Evolutionary conservation across 2,113 vertebrate genomes (phyloP).

Genomic region (Panurus biarmicus): DNA sequence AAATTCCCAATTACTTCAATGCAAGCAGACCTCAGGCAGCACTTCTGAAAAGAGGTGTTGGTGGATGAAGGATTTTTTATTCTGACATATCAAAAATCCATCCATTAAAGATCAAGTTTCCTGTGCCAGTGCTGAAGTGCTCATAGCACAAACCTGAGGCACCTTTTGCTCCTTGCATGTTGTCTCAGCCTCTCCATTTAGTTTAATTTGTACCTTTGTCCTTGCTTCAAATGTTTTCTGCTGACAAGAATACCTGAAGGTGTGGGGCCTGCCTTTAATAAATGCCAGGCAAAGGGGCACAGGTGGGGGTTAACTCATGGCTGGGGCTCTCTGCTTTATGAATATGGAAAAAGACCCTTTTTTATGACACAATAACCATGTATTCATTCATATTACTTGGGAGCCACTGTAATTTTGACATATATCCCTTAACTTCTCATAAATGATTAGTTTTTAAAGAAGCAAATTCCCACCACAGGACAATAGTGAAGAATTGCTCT

Average conservation of each 20-base stretch:
- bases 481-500: not conserved
- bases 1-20: not conserved
- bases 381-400: not conserved
- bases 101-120: not conserved
- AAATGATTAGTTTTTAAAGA: not conserved
- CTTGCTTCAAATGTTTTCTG: not conserved
- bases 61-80: not conserved
- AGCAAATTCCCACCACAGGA: not conserved
- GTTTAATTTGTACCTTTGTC: not conserved
- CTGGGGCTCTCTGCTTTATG: not conserved
- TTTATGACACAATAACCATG: not conserved
- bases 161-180: not conserved
- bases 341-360: not conserved
- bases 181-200: not conserved
- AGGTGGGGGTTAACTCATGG: not conserved
- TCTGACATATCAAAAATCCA: not conserved
- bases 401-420: not conserved
- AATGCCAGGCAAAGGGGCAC: not conserved
- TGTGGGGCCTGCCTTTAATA: not conserved
- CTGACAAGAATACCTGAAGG: not conserved
- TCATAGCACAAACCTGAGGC: not conserved
- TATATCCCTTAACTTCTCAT: not conserved
- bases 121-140: not conserved
- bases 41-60: not conserved
- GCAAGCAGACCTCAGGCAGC: not conserved